These are phyloP conservation scores for Vultur gryphus DNA, from an alignment of 2,797 vertebrate genomes.

Conservation along the genomic window DNA sequence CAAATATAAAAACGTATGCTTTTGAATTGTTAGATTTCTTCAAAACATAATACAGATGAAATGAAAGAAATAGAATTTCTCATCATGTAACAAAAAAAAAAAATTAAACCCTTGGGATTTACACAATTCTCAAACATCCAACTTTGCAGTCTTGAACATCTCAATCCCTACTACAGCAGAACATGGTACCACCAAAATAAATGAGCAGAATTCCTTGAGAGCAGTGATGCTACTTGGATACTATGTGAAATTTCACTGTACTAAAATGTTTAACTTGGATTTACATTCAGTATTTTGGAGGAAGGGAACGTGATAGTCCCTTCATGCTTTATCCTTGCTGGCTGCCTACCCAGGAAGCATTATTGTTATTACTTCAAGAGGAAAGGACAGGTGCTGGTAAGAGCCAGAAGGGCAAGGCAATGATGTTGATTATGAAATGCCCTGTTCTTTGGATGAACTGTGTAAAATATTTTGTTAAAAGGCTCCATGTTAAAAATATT, in stretches of 20 bases:
- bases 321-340: constrained; percentile 42
- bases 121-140: constrained; percentile 15
- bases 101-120: constrained; percentile 15
- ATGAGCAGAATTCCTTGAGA: background rate
- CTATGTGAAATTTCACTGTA: background rate
- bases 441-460: constrained; percentile 72
- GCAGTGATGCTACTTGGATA: background rate
- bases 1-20: constrained; percentile 65
- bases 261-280: background rate
- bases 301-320: background rate
- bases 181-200: background rate
- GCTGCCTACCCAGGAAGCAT: constrained; percentile 63
- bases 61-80: background rate
- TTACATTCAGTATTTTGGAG: constrained; percentile 43
- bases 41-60: constrained; percentile 65
- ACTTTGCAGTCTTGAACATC: constrained; percentile 48
- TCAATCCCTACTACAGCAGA: constrained; percentile 50
- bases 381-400: constrained; percentile 66
- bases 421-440: constrained; percentile 51
- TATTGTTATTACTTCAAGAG: constrained; percentile 59
- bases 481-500: constrained; percentile 71
- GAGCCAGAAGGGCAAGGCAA: constrained; percentile 72
- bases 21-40: constrained; percentile 61
- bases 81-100: constrained; percentile 8
- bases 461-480: constrained; percentile 72